These are phyloP conservation scores for Noctua comes DNA, from an alignment of 2,888 invertebrate species.

Conservation along the genomic window DNA sequence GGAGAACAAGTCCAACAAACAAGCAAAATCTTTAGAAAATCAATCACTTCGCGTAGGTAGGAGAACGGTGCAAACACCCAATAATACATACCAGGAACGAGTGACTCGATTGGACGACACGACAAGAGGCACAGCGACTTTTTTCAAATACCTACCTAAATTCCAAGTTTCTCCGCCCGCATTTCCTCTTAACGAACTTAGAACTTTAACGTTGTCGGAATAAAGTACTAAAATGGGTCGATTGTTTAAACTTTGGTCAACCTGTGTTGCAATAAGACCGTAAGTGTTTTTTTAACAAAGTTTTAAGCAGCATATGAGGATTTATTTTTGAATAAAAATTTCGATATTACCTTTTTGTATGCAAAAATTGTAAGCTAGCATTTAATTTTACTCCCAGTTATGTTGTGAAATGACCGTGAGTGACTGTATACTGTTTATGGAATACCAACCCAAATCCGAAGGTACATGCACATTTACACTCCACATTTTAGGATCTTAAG, in stretches of 20 bases:
- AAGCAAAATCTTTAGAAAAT: no score
- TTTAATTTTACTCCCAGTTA: slow-evolving; percentile 6
- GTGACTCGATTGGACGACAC: no score
- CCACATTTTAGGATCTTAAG: background rate
- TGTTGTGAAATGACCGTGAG: slow-evolving; percentile 20
- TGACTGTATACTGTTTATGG: slow-evolving; percentile 9
- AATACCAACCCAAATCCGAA: slow-evolving; percentile 13
- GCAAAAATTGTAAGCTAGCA: slow-evolving; percentile 1
- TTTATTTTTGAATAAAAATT: slow-evolving; percentile 3
- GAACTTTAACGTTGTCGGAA: background rate
- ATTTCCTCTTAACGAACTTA: background rate
- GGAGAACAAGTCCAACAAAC: no score
- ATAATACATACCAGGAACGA: no score
- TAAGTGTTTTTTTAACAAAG: slow-evolving; percentile 2
- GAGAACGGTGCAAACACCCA: no score
- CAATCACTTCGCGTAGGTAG: no score
- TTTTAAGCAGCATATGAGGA: background rate
- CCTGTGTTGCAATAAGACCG: slow-evolving; percentile 1
- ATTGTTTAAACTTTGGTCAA: background rate
- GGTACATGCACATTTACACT: slow-evolving; percentile 32
- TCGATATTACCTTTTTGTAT: slow-evolving; percentile 15
- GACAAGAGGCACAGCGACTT: no score
- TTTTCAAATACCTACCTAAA: no score
- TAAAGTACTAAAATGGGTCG: background rate
- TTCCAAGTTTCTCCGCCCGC: no score